These are phyloP conservation scores for Isoperla grammatica DNA, from an alignment of 2,888 invertebrate species.

Conservation along the genomic window DNA sequence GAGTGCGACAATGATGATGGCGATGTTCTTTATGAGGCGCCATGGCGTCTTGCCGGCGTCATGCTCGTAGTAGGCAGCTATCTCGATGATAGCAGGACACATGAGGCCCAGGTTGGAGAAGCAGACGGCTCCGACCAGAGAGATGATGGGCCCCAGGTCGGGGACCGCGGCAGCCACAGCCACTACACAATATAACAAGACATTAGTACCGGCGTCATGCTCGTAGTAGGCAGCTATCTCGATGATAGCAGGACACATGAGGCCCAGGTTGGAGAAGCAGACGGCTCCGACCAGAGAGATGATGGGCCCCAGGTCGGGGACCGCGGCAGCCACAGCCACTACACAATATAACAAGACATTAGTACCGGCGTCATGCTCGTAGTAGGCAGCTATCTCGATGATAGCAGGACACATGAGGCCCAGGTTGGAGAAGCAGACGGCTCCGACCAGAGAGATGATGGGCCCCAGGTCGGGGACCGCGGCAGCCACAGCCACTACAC, in stretches of 20 bases:
- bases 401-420: slow-evolving; percentile 29
- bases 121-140: slow-evolving; percentile 29
- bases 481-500: slow-evolving; percentile 25
- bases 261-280: slow-evolving; percentile 29
- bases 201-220: not conserved
- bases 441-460: slow-evolving; percentile 29
- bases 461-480: slow-evolving; percentile 30
- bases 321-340: too few species aligned
- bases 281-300: slow-evolving; percentile 29
- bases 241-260: slow-evolving; percentile 29
- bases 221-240: slow-evolving; percentile 22
- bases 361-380: slow-evolving; percentile 17
- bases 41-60: slow-evolving; percentile 11
- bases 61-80: slow-evolving; percentile 20
- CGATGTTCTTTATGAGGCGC: slow-evolving; percentile 19
- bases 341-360: too few species aligned
- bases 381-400: slow-evolving; percentile 25
- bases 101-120: slow-evolving; percentile 29
- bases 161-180: slow-evolving; percentile 28
- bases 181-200: slow-evolving; percentile 17
- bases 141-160: slow-evolving; percentile 28
- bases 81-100: slow-evolving; percentile 28
- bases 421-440: slow-evolving; percentile 28
- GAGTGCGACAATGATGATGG: slow-evolving; percentile 20
- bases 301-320: slow-evolving; percentile 12